Base-by-base conservation (phyloP, 2,888 invertebrate genomes). In the Dione vanillae region DNA sequence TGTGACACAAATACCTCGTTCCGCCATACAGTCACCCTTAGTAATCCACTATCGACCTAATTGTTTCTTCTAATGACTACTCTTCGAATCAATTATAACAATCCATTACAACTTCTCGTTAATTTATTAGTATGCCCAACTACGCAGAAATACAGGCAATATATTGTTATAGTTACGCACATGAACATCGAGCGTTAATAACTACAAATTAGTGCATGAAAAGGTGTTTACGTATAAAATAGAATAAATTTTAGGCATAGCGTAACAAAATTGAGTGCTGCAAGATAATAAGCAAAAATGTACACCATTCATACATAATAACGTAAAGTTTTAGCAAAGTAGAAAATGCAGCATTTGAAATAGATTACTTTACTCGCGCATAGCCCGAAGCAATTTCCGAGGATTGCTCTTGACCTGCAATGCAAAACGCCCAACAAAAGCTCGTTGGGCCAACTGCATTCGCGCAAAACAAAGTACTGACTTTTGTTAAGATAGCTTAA, bases 21-120 rank as follows among this genome's bases (percentile, higher is more conserved):
- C 85, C 82, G 83, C 85, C 82, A 83, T 87, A 85, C 88, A 87
- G 87, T 87, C 88, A 86, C 86, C 83, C 85, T 82, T 84, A 79
- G 85, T 89, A 89, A 91, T 89, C 88, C 86, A 89, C 88, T 85
- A 87, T 85, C 87, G 84, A 88, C 87, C 86, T 89, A 91, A 91
- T 91, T 90, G 89, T 87, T 91, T 87, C 87, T 86, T 87, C 86
- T 87, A 87, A 88, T 87, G 85, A 87, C 86, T 82, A 84, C 84
- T 84, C 83, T 82, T 81, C 77, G 82, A 82, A 85, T 83, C 84
- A 86, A 87, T 87, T 88, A 85, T 80, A 81, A 80, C 82, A 80
- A 84, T 81, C 81, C 79, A 84, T 84, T 84, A 82, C 79, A 74
- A 78, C 73, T 77, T 80, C 79, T 78, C 78, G 78, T 79, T 83